Evolutionary conservation across 2,888 invertebrate species (phyloP), one percentile per base, ranked within the genome.

Genomic region (Cheilosia scutellata): DNA sequence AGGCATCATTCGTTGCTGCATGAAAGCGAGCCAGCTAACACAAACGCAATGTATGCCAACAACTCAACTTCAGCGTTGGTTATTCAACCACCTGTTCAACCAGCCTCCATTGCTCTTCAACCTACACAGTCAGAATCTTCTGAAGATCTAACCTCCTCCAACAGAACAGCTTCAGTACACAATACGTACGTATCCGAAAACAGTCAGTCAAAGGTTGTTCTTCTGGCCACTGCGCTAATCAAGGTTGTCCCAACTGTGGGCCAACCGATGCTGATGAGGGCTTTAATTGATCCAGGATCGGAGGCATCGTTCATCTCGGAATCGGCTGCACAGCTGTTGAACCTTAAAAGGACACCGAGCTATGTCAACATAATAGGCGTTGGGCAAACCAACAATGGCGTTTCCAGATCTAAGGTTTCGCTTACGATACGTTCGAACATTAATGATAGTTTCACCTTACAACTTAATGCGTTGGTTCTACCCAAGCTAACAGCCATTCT

Each of bases 1-100:
- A 53, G 11, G 11, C 77, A 77, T 68, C 44, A 71, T 37, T 70
- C 70, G 16, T 33, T 78, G 16, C 20, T 71, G 29, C 68, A 62
- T 11, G 20, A 16, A 3, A 25, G 4, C 62, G 49, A 3, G 5
- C 5, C 2, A 20, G 7, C 6, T 53, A 75, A 2, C 6, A 16
- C 57, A 11, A 66, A 76, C 16, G 70, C 27, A 49, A 11, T 62
- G 60, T 4, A 33, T 31, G 27, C 2, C 1, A 60, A 11, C 13
- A 25, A 70, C 13, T 20, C 51, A 25, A n/a, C 31, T 16, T 9
- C 42, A 20, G 6, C 27, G 5, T 1, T 5, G 3, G 25, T n/a
- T 13, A 1, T 4, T 27, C 40, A 29, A 16, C 16, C 27, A 5
- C 31, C 31, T 31, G 55, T 5, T 33, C 55, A 29, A 55, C 29